These are phyloP conservation scores for Chromis chromis DNA, from an alignment of 2,797 vertebrate genomes.

Conservation along the genomic window DNA sequence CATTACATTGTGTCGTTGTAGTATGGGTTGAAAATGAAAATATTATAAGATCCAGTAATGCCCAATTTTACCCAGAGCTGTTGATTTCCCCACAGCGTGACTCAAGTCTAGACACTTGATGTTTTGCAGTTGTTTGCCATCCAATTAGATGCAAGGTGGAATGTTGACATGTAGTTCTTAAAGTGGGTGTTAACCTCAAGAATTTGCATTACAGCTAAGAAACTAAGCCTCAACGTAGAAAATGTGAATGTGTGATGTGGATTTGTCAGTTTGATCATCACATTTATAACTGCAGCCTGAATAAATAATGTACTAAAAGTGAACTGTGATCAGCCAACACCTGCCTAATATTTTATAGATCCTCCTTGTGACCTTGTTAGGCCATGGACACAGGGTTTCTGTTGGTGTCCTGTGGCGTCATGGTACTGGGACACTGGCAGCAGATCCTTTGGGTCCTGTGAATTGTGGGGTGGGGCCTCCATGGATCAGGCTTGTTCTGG, in stretches of 20 bases:
- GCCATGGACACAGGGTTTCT: too few species aligned
- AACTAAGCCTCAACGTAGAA: background rate
- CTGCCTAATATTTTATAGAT: too few species aligned
- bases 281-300: too few species aligned
- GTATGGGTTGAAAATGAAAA: background rate
- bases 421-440: too few species aligned
- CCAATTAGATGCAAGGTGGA: slow-evolving; percentile 58
- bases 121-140: slow-evolving; percentile 50
- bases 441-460: too few species aligned
- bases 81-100: slow-evolving; percentile 36
- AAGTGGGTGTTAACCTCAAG: slow-evolving; percentile 7
- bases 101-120: slow-evolving; percentile 25
- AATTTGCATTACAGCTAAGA: slow-evolving; percentile 8
- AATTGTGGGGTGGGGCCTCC: too few species aligned
- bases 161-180: slow-evolving; percentile 29
- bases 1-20: background rate
- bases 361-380: too few species aligned
- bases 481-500: too few species aligned
- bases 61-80: background rate
- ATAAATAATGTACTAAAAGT: too few species aligned
- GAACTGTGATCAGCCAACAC: too few species aligned
- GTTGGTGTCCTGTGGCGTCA: too few species aligned
- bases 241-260: background rate
- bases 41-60: background rate
- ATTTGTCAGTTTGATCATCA: background rate